phyloP scores from a whole-genome alignment of 2,888 invertebrate species.

The Tenthredo distinguenda region DNA sequence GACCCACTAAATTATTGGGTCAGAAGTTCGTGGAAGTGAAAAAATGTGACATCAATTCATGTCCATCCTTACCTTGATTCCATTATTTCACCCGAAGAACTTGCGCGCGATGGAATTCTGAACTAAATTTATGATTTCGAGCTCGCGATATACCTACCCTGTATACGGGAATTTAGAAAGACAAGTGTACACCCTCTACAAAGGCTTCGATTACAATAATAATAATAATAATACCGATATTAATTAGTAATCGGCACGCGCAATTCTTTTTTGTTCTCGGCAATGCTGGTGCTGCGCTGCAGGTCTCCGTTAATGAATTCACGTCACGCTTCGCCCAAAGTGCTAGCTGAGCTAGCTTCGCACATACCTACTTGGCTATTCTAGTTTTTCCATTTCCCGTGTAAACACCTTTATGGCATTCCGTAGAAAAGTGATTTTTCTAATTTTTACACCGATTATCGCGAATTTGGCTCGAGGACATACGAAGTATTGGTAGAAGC shows the following conservation, averaged over 20 bases:
- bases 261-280: conserved; percentile 21
- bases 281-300: neutral
- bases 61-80: neutral
- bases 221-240: neutral
- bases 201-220: neutral
- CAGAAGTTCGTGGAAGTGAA: conserved; percentile 70
- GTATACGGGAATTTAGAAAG: conserved; percentile 51
- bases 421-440: neutral
- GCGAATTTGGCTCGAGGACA: neutral
- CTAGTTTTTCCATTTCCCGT: conserved; percentile 42
- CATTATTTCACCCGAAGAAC: neutral
- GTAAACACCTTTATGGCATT: neutral
- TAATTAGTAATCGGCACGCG: conserved; percentile 53
- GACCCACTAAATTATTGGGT: conserved; percentile 69
- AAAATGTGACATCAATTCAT: conserved; percentile 36
- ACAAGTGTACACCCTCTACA: conserved; percentile 22
- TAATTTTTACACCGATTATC: neutral
- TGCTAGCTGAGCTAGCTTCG: conserved; percentile 8
- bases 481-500: neutral
- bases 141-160: conserved; percentile 52
- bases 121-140: neutral
- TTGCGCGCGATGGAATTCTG: neutral
- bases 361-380: neutral
- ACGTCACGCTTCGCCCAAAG: conserved; percentile 43
- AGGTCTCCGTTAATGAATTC: conserved; percentile 43